Conservation (phyloP, 2,888 invertebrate genomes). For the Synergus japonicus region DNA sequence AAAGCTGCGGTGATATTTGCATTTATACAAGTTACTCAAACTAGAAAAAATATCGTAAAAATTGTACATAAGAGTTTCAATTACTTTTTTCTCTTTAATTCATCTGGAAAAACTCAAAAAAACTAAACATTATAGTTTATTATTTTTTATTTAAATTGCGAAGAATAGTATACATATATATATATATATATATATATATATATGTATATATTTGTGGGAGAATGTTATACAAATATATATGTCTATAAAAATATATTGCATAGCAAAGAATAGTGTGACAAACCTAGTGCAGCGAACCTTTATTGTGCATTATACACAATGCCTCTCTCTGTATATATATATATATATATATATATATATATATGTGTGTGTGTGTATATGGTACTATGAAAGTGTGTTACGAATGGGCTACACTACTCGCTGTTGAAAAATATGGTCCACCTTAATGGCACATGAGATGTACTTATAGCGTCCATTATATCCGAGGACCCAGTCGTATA, state of each 20-base stretch:
- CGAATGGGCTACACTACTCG: neutral
- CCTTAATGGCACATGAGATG: neutral
- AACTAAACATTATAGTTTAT: too few species aligned
- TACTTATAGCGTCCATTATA: slow-evolving; percentile 6
- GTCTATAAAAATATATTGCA: neutral
- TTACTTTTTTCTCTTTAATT: neutral
- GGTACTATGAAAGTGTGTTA: neutral
- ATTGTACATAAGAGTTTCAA: neutral
- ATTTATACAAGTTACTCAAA: slow-evolving; percentile 32
- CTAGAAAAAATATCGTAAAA: neutral
- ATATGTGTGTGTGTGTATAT: too few species aligned
- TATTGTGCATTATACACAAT: slow-evolving; percentile 5
- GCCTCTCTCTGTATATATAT: neutral
- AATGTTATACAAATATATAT: neutral
- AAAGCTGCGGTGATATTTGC: slow-evolving; percentile 24
- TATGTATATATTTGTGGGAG: too few species aligned
- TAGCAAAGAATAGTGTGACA: neutral
- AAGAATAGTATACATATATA: too few species aligned
- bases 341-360: too few species aligned
- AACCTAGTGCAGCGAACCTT: neutral
- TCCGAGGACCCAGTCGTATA: neutral
- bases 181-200: too few species aligned
- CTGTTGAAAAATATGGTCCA: neutral
- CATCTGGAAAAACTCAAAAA: neutral
- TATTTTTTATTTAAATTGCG: too few species aligned